Evolutionary conservation across 2,113 vertebrate species (phyloP).

Genomic region (Hypanus sabinus): DNA sequence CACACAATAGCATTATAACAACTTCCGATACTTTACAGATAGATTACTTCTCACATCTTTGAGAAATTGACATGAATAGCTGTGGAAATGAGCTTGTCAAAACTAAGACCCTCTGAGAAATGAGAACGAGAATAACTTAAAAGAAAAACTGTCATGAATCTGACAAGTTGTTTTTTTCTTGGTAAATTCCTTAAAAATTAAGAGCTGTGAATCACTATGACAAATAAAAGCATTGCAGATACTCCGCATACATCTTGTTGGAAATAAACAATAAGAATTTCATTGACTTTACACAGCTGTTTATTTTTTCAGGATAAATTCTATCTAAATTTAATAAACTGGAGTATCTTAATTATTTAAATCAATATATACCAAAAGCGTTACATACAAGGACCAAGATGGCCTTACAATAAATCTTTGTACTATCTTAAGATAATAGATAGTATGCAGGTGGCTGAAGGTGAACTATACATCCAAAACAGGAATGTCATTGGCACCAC

Average conservation of each 20-base stretch:
- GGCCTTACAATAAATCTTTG: not conserved
- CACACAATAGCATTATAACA: not conserved
- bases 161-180: not conserved
- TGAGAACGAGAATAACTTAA: not conserved
- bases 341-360: not conserved
- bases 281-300: not conserved
- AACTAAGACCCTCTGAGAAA: not conserved
- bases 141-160: not conserved
- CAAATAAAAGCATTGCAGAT: slow-evolving; percentile 1
- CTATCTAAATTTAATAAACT: not conserved
- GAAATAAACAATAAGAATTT: not conserved
- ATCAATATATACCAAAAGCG: not conserved
- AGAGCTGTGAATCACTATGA: not conserved
- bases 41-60: not conserved
- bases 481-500: not conserved
- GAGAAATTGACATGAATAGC: not conserved
- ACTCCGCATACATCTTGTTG: not conserved
- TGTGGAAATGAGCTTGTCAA: not conserved
- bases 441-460: not conserved
- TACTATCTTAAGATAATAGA: not conserved
- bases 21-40: not conserved
- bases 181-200: not conserved
- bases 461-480: no score
- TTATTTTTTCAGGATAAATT: not conserved
- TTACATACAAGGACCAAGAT: not conserved